A percentile compares a stretch with the other conserved stretches of the same genome.
phyloP scores from a whole-genome alignment of 2,113 vertebrate genomes.

The Plestiodon gilberti region DNA sequence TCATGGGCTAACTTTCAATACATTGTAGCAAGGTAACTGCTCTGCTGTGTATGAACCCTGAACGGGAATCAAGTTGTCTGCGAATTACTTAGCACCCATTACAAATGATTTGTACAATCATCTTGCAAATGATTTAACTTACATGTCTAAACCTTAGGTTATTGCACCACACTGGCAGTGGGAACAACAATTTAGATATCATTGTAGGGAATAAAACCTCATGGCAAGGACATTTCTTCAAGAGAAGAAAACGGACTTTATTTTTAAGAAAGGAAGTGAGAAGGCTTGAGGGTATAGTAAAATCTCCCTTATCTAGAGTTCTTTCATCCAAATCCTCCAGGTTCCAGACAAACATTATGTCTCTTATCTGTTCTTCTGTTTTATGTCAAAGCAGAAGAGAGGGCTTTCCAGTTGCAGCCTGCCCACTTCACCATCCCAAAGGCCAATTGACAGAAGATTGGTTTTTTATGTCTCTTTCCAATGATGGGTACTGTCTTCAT shows the following conservation, averaged over 20 bases:
- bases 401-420: not conserved
- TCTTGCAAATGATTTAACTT: too few species aligned
- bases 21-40: too few species aligned
- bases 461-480: too few species aligned
- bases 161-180: not conserved
- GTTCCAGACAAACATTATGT: not conserved
- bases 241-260: not conserved
- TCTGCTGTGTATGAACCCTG: too few species aligned
- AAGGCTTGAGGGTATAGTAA: not conserved
- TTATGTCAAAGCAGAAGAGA: not conserved
- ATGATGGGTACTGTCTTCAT: not conserved
- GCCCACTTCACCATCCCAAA: not conserved
- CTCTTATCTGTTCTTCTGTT: not conserved
- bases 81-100: too few species aligned
- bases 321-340: not conserved
- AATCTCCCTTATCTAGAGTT: not conserved
- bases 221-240: not conserved
- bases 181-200: not conserved
- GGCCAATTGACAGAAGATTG: not conserved
- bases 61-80: too few species aligned
- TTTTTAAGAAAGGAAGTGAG: not conserved
- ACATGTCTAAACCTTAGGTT: too few species aligned
- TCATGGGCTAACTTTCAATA: too few species aligned
- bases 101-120: too few species aligned
- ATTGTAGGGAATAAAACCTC: not conserved